Conservation (phyloP, 2,888 invertebrate genomes). For the Spicauda simplicius region DNA sequence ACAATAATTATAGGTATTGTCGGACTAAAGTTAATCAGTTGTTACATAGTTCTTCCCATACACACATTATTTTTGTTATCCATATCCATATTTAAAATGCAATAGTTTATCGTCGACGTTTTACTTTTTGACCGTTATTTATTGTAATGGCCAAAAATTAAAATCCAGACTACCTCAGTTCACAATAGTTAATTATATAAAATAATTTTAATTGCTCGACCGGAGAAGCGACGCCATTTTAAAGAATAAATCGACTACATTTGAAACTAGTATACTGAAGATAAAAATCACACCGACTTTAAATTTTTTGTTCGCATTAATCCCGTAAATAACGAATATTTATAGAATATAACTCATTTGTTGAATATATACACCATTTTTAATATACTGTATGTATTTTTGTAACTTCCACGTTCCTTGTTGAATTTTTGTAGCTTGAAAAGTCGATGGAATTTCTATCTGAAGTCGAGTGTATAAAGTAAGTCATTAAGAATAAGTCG, state of each 20-base stretch:
- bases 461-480: conserved; percentile 46
- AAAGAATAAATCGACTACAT: conserved; percentile 69
- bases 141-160: conserved; percentile 40
- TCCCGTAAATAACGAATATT: conserved; percentile 22
- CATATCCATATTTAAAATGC: conserved; percentile 83
- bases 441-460: conserved; percentile 52
- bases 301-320: conserved; percentile 38
- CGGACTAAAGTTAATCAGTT: conserved; percentile 75
- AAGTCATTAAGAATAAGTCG: conserved; percentile 58
- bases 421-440: conserved; percentile 32
- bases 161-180: conserved; percentile 57
- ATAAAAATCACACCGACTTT: conserved; percentile 48
- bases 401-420: conserved; percentile 30
- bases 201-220: conserved; percentile 75
- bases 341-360: conserved; percentile 29
- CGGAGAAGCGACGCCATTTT: conserved; percentile 58
- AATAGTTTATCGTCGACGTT: conserved; percentile 68
- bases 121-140: conserved; percentile 42
- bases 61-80: conserved; percentile 80
- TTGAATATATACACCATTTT: conserved; percentile 31
- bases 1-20: conserved; percentile 71
- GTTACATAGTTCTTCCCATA: conserved; percentile 81
- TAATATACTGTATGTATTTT: conserved; percentile 30
- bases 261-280: conserved; percentile 43
- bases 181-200: conserved; percentile 78